A percentile compares a stretch with the other conserved stretches of the same genome.
Evolutionary conservation across 1,140 invertebrate genomes (phyloP).

Genomic region (Apis dorsata): DNA sequence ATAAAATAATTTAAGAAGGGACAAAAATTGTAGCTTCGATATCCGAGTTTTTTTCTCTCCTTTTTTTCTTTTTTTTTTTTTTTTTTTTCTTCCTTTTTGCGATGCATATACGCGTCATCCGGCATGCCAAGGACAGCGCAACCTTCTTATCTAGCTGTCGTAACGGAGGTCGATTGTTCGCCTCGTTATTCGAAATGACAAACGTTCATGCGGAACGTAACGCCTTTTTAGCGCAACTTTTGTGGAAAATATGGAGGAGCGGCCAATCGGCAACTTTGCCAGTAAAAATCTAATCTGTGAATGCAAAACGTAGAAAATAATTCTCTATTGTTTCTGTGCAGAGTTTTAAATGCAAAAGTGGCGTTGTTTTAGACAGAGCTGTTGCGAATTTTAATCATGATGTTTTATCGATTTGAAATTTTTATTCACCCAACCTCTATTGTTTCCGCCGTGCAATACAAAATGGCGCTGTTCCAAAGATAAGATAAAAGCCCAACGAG

Average conservation of each 20-base stretch:
- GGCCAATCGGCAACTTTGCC: background rate
- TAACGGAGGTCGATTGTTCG: conserved; percentile 7
- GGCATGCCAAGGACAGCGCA: conserved; percentile 27
- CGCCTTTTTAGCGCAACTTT: background rate
- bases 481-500: too few species aligned
- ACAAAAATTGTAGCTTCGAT: too few species aligned
- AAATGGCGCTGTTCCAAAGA: background rate
- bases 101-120: conserved; percentile 25
- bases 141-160: conserved; percentile 31
- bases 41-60: background rate
- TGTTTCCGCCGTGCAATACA: too few species aligned
- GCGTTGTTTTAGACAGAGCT: too few species aligned
- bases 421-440: too few species aligned
- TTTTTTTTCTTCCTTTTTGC: conserved; percentile 8
- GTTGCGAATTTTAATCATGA: too few species aligned
- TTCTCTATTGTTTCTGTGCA: too few species aligned
- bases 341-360: too few species aligned
- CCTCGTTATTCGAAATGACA: conserved; percentile 9
- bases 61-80: conserved; percentile 33
- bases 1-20: too few species aligned
- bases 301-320: background rate
- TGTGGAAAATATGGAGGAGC: background rate
- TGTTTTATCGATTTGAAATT: too few species aligned
- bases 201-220: conserved; percentile 17
- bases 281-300: background rate